Percentiles rank a stretch among this genome's conserved stretches.
Evolutionary conservation across 2,113 vertebrate genomes (phyloP).

Genomic region (Crocuta crocuta): DNA sequence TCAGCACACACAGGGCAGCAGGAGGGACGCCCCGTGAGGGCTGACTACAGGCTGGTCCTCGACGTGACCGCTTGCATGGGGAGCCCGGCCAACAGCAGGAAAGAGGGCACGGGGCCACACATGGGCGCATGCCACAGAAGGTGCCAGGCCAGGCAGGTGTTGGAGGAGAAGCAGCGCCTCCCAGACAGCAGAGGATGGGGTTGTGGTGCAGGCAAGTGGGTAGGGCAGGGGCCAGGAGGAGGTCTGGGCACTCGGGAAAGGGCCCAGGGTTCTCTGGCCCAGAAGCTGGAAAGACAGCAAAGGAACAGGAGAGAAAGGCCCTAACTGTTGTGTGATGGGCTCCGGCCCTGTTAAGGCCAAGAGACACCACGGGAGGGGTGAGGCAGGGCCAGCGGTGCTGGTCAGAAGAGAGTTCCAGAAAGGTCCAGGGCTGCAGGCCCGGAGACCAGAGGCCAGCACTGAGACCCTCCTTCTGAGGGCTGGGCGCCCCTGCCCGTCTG

Average conservation of each 20-base stretch:
- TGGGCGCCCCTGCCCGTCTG: neutral
- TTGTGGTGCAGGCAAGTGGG: accelerated
- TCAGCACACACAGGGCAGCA: accelerated
- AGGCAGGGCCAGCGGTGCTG: neutral
- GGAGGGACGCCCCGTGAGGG: neutral
- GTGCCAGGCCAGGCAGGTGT: neutral
- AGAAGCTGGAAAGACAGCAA: too few relatives aligned
- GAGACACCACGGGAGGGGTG: neutral
- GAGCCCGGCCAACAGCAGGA: neutral
- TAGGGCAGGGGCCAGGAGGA: too few relatives aligned
- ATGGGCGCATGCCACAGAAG: neutral
- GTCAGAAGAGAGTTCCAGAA: neutral
- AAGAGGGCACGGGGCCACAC: accelerated
- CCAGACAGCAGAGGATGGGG: neutral
- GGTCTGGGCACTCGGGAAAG: neutral
- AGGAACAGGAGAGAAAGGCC: too few relatives aligned
- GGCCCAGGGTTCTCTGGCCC: neutral
- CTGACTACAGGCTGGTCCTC: neutral
- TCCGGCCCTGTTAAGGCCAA: too few relatives aligned
- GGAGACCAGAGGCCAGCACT: neutral
- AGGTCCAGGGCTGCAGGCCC: neutral
- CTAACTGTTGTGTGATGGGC: accelerated
- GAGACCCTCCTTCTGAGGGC: neutral
- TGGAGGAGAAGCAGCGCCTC: too few relatives aligned
- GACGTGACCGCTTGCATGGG: neutral